Evolutionary conservation across 2,888 invertebrate species (phyloP).

Genomic region (Drosophila nigritarsus): DNA sequence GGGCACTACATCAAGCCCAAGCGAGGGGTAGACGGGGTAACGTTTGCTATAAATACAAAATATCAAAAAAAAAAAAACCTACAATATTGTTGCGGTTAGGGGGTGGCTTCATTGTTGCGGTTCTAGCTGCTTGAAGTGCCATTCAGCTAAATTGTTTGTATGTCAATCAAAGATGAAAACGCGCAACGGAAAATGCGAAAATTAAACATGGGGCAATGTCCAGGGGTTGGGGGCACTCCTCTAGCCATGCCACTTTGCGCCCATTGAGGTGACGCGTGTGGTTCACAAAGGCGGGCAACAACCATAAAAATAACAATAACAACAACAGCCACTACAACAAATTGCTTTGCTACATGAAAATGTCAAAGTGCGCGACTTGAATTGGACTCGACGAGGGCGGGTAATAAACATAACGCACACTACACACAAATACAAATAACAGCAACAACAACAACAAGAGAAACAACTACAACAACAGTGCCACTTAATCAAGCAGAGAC

Average conservation of each 20-base stretch:
- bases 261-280: slow-evolving; percentile 75
- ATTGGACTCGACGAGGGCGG: slow-evolving; percentile 50
- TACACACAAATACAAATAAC: slow-evolving; percentile 35
- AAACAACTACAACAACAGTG: slow-evolving; percentile 23
- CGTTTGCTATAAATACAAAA: slow-evolving; percentile 76
- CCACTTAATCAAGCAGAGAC: slow-evolving; percentile 49
- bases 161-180: slow-evolving; percentile 81
- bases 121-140: slow-evolving; percentile 66
- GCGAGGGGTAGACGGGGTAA: not conserved
- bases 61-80: slow-evolving; percentile 58
- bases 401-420: slow-evolving; percentile 62
- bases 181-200: slow-evolving; percentile 81
- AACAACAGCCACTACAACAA: slow-evolving; percentile 66
- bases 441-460: slow-evolving; percentile 37
- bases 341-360: slow-evolving; percentile 71
- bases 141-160: slow-evolving; percentile 81
- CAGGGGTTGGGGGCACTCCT: slow-evolving; percentile 12
- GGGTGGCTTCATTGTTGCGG: slow-evolving; percentile 66
- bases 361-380: slow-evolving; percentile 65
- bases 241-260: slow-evolving; percentile 67
- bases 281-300: slow-evolving; percentile 50
- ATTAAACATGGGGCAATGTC: slow-evolving; percentile 66
- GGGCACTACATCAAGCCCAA: slow-evolving; percentile 63
- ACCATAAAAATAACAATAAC: slow-evolving; percentile 38
- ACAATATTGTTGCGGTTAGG: slow-evolving; percentile 47